phyloP scores from a whole-genome alignment of 2,888 invertebrate species.

The Sphaerophoria taeniata region DNA sequence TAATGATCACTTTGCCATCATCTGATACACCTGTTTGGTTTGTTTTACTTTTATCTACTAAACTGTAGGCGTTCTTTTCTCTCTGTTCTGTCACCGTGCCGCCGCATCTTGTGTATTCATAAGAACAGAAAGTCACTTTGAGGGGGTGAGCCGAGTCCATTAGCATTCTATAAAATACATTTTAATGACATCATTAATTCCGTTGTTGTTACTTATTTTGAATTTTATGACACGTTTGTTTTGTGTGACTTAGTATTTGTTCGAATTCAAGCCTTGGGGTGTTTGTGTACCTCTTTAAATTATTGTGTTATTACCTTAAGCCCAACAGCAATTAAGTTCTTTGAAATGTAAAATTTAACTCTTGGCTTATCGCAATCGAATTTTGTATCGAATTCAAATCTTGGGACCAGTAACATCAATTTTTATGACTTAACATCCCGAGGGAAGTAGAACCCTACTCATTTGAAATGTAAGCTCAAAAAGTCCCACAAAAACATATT shows the following conservation, averaged over 20 bases:
- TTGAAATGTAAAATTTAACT: no score
- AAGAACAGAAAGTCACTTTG: conserved; percentile 57
- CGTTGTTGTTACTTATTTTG: conserved; percentile 20
- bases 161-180: conserved; percentile 70
- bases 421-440: no score
- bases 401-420: no score
- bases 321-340: no score
- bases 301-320: no score
- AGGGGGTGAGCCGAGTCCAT: conserved; percentile 62
- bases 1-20: conserved; percentile 32
- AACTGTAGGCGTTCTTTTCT: conserved; percentile 66
- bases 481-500: no score
- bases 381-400: no score
- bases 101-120: conserved; percentile 57
- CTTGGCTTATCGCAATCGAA: no score
- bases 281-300: neutral
- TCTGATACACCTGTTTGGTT: conserved; percentile 32
- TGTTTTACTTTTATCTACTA: conserved; percentile 29
- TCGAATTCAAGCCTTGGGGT: neutral
- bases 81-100: conserved; percentile 49
- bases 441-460: no score
- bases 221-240: conserved; percentile 40
- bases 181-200: conserved; percentile 72
- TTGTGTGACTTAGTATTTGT: conserved; percentile 29
- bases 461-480: no score